phyloP scores from a whole-genome alignment of 2,113 vertebrate genomes.

The Phalacrocorax pelagicus region DNA sequence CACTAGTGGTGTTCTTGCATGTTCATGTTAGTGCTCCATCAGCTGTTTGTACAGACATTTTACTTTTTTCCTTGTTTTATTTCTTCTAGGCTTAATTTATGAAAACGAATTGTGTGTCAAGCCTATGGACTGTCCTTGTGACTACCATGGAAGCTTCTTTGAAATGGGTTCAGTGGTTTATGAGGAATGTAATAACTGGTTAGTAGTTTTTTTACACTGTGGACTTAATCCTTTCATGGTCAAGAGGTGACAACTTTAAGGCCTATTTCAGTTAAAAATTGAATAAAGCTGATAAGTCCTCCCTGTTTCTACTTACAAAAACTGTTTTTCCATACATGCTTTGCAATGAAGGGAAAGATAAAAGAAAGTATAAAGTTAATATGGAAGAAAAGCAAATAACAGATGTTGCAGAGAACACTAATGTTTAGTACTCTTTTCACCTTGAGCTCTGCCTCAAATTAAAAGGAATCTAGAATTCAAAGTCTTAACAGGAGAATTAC shows the following conservation, averaged over 20 bases:
- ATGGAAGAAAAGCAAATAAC: not conserved
- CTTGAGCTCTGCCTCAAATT: not conserved
- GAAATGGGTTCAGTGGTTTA: constrained; percentile 84
- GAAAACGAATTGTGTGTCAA: constrained; percentile 85
- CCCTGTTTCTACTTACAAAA: not conserved
- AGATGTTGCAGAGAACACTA: not conserved
- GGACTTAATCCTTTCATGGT: not conserved
- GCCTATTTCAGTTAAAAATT: not conserved
- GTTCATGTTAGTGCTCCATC: not conserved
- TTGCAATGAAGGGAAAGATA: not conserved
- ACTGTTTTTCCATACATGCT: accelerated
- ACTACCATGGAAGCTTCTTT: constrained; percentile 84
- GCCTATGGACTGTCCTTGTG: constrained; percentile 90
- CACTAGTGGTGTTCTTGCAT: not conserved
- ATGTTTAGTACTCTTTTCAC: not conserved
- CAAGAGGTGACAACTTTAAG: not conserved
- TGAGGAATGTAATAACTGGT: constrained; percentile 95
- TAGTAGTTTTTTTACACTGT: not conserved
- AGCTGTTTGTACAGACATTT: not conserved
- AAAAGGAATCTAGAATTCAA: not conserved
- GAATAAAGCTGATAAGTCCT: not conserved
- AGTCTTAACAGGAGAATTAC: not conserved
- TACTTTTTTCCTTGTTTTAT: not conserved
- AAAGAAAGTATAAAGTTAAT: not conserved
- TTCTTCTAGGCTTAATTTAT: constrained; percentile 85